These are phyloP conservation scores for Micrasema longulum DNA, from an alignment of 1,140 invertebrate species.

Conservation along the genomic window DNA sequence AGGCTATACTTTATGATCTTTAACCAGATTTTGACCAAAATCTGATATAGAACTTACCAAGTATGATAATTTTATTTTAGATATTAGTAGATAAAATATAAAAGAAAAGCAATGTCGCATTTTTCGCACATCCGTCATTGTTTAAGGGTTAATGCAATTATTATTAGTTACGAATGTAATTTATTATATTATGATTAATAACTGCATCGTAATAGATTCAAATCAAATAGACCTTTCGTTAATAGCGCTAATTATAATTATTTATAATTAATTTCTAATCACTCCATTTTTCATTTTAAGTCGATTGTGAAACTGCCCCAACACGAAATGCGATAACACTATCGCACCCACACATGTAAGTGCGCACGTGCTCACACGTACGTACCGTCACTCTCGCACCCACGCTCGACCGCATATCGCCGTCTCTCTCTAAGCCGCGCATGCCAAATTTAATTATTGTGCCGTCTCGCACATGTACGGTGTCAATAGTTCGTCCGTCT, in stretches of 20 bases:
- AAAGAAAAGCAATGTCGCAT: no score
- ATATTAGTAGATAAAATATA: background rate
- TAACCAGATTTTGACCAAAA: no score
- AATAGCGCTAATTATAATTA: background rate
- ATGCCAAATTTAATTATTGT: background rate
- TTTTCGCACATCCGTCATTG: no score
- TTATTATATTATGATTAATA: background rate
- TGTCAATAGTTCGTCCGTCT: background rate
- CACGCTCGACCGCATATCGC: background rate
- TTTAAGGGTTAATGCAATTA: background rate
- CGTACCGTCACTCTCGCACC: constrained; percentile 6
- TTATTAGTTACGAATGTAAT: background rate
- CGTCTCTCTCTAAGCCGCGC: constrained; percentile 5
- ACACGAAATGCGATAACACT: constrained; percentile 13
- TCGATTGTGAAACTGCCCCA: constrained; percentile 3
- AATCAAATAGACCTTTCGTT: background rate
- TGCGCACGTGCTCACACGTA: constrained; percentile 23
- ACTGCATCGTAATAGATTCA: background rate
- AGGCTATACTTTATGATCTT: no score
- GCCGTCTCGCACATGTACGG: background rate
- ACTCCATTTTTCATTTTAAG: no score
- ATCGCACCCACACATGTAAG: constrained; percentile 6
- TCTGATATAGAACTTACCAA: no score
- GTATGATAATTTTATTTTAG: no score
- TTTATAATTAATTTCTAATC: background rate